phyloP scores from a whole-genome alignment of 2,797 vertebrate genomes.

The Cossypha polioptera region DNA sequence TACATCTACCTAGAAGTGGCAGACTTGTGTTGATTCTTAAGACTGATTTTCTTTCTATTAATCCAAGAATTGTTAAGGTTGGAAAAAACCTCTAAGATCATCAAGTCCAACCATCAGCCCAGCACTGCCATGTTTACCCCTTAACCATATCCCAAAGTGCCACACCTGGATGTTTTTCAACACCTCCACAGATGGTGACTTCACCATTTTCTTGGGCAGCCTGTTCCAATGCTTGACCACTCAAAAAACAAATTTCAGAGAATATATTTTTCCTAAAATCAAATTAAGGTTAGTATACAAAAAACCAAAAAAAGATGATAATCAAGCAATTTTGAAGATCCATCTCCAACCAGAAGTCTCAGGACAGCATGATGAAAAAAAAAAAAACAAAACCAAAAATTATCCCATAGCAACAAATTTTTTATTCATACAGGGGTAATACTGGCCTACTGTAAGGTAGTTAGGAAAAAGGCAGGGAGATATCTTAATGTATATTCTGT shows the following conservation, averaged over 20 bases:
- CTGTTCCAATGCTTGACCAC: background rate
- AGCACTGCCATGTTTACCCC: background rate
- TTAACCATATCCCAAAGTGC: background rate
- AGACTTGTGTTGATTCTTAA: background rate
- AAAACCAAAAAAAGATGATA: background rate
- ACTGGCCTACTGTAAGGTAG: background rate
- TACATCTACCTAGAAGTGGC: background rate
- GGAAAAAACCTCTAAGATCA: background rate
- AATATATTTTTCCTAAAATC: background rate
- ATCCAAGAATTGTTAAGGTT: background rate
- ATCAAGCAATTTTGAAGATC: background rate
- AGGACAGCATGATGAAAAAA: background rate
- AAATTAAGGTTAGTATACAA: background rate
- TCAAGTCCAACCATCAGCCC: background rate
- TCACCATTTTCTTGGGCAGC: background rate
- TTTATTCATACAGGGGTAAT: rapidly evolving
- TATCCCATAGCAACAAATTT: background rate
- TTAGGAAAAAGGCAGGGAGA: background rate
- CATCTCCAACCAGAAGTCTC: background rate
- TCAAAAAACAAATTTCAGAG: background rate
- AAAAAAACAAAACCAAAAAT: background rate
- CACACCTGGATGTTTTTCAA: background rate
- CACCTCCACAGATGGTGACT: background rate
- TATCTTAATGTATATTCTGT: background rate
- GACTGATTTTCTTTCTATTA: background rate